Conservation (phyloP, 2,888 invertebrate species). For the Theretra japonica region DNA sequence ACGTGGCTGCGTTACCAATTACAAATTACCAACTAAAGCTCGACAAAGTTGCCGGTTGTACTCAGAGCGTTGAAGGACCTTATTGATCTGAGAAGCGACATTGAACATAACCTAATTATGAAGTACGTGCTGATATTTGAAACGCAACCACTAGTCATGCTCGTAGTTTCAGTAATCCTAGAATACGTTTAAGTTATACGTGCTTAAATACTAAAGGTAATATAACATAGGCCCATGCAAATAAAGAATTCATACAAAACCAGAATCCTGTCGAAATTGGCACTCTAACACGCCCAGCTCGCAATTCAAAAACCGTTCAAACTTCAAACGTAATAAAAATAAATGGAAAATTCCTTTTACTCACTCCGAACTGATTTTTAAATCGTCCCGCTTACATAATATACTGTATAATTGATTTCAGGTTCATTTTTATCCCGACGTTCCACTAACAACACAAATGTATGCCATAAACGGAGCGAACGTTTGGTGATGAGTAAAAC, state of each 20-base stretch:
- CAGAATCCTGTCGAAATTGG: neutral
- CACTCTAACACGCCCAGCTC: neutral
- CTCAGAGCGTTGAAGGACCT: neutral
- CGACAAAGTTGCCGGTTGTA: too few relatives aligned
- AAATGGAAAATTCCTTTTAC: neutral
- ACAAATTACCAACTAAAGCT: neutral
- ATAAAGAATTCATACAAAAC: neutral
- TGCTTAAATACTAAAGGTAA: too few relatives aligned
- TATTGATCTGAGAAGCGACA: neutral
- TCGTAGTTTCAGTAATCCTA: too few relatives aligned
- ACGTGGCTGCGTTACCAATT: neutral
- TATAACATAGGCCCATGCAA: neutral
- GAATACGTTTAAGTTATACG: too few relatives aligned
- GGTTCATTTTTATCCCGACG: constrained; percentile 29
- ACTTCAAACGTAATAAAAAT: neutral
- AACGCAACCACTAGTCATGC: too few relatives aligned
- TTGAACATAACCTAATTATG: too few relatives aligned
- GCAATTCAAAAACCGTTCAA: neutral
- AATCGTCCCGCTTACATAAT: neutral
- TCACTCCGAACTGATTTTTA: constrained; percentile 29
- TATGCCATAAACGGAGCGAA: neutral
- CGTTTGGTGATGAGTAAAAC: neutral
- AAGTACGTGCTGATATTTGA: too few relatives aligned
- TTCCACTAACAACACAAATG: neutral
- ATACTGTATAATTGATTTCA: neutral